Evolutionary conservation across 2,797 vertebrate genomes (phyloP).

Genomic region (Sebastes itinus): DNA sequence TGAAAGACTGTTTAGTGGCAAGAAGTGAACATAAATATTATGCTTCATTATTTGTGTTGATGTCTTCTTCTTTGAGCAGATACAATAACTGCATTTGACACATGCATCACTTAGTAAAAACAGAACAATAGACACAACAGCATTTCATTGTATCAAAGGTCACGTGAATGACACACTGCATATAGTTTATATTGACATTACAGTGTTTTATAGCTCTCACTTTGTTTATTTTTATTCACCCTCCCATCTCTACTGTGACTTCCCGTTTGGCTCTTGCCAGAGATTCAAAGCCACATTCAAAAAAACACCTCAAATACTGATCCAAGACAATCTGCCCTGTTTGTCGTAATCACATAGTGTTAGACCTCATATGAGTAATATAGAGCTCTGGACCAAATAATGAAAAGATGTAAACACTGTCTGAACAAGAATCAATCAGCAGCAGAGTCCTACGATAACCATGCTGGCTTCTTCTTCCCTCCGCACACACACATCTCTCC

Average conservation of each 20-base stretch:
- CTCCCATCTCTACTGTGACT: not conserved
- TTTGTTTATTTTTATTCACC: slow-evolving; percentile 18
- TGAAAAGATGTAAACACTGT: slow-evolving; percentile 27
- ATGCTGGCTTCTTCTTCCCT: slow-evolving; percentile 14
- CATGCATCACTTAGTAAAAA: slow-evolving; percentile 10
- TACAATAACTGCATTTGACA: not conserved
- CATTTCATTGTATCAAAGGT: slow-evolving; percentile 5
- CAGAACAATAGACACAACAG: slow-evolving; percentile 7
- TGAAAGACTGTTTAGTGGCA: slow-evolving; percentile 44
- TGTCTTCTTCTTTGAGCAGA: slow-evolving; percentile 13
- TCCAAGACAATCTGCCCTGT: not conserved
- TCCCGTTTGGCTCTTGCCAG: not conserved
- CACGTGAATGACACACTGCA: not conserved
- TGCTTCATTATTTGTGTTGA: slow-evolving; percentile 8
- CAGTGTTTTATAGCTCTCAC: not conserved
- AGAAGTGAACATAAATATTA: slow-evolving; percentile 50
- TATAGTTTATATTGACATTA: not conserved
- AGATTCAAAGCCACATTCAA: slow-evolving; percentile 21
- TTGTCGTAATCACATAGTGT: not conserved
- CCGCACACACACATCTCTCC: not conserved
- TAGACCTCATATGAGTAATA: not conserved
- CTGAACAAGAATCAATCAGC: slow-evolving; percentile 12
- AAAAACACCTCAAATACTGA: slow-evolving; percentile 8
- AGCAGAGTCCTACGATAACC: slow-evolving; percentile 21
- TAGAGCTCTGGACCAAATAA: not conserved